Evolutionary conservation across 1,140 invertebrate genomes (phyloP).

Genomic region (Popillia japonica): DNA sequence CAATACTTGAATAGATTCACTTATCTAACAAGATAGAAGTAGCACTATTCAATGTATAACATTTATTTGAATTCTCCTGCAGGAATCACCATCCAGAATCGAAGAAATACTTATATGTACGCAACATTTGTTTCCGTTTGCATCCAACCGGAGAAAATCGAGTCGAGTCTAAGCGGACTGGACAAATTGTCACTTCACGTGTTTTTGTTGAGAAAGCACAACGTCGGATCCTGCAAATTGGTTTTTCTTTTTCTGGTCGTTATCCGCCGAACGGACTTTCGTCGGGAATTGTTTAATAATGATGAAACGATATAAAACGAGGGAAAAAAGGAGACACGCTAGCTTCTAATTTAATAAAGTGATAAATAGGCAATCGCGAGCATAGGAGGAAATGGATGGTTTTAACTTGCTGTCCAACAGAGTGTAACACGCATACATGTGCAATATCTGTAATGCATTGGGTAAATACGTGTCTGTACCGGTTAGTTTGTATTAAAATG

Average conservation of each 20-base stretch:
- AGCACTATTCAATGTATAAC: too few relatives aligned
- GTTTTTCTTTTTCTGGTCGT: neutral
- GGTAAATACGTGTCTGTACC: neutral
- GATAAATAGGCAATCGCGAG: neutral
- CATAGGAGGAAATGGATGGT: neutral
- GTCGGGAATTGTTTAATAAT: neutral
- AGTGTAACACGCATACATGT: neutral
- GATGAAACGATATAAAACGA: neutral
- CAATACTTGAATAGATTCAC: too few relatives aligned
- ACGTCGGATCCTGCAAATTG: neutral
- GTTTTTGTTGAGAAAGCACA: neutral
- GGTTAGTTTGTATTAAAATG: too few relatives aligned
- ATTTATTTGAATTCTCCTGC: neutral
- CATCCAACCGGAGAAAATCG: neutral
- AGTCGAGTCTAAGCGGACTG: neutral
- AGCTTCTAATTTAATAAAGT: constrained; percentile 5
- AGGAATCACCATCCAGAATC: neutral
- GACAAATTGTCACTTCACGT: constrained; percentile 10
- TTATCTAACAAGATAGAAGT: too few relatives aligned
- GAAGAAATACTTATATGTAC: constrained; percentile 4
- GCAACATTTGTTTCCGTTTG: neutral
- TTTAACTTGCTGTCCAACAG: neutral
- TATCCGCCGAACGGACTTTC: neutral
- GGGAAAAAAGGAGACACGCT: neutral
- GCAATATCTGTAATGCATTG: neutral